These are phyloP conservation scores for Bambusicola thoracicus DNA, from an alignment of 2,113 vertebrate genomes.

Conservation along the genomic window DNA sequence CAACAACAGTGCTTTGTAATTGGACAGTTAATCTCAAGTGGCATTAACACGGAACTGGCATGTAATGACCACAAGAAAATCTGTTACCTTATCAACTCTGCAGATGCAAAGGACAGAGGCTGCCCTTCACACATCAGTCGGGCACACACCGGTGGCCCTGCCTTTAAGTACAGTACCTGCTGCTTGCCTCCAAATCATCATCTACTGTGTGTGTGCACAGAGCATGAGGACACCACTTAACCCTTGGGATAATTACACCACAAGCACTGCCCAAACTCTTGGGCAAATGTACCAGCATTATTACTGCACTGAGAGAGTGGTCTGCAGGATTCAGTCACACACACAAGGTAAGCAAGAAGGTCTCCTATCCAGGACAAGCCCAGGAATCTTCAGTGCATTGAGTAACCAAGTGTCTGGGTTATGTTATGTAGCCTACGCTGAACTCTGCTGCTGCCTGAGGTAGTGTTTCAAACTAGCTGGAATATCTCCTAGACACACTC, in stretches of 20 bases:
- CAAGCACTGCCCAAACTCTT: background rate
- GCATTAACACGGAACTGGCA: background rate
- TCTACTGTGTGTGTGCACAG: background rate
- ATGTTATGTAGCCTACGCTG: background rate
- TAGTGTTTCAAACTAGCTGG: background rate
- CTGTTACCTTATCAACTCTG: background rate
- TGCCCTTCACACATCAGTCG: background rate
- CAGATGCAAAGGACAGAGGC: background rate
- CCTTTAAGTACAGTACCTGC: background rate
- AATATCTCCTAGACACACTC: background rate
- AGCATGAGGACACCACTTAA: background rate
- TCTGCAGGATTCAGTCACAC: background rate
- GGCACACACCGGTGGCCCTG: background rate
- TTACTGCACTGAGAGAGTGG: background rate
- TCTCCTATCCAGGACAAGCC: background rate
- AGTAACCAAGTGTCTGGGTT: background rate
- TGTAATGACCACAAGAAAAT: background rate
- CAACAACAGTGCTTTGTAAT: background rate
- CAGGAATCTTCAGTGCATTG: background rate
- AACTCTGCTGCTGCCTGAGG: slow-evolving; percentile 11
- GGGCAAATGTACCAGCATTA: background rate
- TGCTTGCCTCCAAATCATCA: background rate
- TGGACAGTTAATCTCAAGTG: background rate
- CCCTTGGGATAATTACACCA: background rate
- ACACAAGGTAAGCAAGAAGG: background rate